Evolutionary conservation across 2,888 invertebrate genomes (phyloP).

Genomic region (Auanema sp.): DNA sequence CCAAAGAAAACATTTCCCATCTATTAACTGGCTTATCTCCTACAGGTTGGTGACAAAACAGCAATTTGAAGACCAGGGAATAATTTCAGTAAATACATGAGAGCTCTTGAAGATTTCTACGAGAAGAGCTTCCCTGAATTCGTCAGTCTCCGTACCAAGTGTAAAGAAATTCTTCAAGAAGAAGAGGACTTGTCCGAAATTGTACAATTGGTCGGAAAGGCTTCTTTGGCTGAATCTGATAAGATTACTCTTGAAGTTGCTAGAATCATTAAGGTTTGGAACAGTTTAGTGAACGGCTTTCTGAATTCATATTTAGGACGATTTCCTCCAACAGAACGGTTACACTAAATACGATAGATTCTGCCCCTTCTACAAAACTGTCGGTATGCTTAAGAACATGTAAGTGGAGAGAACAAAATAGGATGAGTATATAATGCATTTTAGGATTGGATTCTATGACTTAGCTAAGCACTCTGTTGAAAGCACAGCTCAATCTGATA

Average conservation of each 20-base stretch:
- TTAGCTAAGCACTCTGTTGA: slow-evolving; percentile 96
- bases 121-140: slow-evolving; percentile 97
- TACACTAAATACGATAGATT: slow-evolving; percentile 75
- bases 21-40: slow-evolving; percentile 99
- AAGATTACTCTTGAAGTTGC: slow-evolving; percentile 95
- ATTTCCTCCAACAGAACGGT: slow-evolving; percentile 99
- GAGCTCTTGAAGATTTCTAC: slow-evolving; percentile 97
- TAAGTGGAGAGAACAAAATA: neutral
- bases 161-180: slow-evolving; percentile 83
- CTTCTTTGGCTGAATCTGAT: slow-evolving; percentile 87
- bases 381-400: slow-evolving; percentile 97
- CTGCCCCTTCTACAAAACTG: slow-evolving; percentile 99
- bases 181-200: slow-evolving; percentile 99
- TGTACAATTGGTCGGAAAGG: slow-evolving; percentile 97
- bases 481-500: slow-evolving; percentile 95
- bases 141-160: slow-evolving; percentile 90
- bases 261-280: slow-evolving; percentile 75
- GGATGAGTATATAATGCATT: too few relatives aligned
- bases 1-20: slow-evolving; percentile 98
- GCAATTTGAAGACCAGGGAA: neutral
- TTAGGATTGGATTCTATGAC: slow-evolving; percentile 87
- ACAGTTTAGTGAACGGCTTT: neutral
- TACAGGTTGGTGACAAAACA: slow-evolving; percentile 68
- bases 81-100: slow-evolving; percentile 86
- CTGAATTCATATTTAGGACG: slow-evolving; percentile 83